Evolutionary conservation across 2,113 vertebrate species (phyloP).

Genomic region (Entomyzon cyanotis): DNA sequence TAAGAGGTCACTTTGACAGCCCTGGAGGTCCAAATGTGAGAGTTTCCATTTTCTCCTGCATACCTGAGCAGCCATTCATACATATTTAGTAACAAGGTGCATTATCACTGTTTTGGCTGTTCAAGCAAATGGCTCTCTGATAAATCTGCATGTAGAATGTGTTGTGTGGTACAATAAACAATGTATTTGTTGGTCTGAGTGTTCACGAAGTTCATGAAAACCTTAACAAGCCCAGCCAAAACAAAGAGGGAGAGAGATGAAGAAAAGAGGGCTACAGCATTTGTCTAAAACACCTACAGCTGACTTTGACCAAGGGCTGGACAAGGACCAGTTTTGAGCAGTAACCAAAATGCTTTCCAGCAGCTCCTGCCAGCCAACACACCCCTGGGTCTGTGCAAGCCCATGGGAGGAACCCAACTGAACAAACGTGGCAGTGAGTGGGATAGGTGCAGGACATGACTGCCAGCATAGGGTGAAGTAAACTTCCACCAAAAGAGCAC

Average conservation of each 20-base stretch:
- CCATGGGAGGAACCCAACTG: rapidly evolving
- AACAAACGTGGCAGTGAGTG: background rate
- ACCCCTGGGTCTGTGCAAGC: background rate
- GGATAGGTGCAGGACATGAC: background rate
- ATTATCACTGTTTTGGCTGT: background rate
- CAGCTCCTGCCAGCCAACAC: background rate
- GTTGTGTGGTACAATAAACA: background rate
- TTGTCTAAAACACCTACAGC: background rate
- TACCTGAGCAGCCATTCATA: background rate
- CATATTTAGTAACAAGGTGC: background rate
- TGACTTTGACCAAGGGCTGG: background rate
- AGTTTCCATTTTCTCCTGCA: background rate
- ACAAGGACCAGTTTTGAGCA: background rate
- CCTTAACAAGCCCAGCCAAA: background rate
- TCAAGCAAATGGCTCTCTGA: background rate
- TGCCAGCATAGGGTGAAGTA: background rate
- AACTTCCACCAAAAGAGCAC: background rate
- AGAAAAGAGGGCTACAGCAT: background rate
- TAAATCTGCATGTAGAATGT: background rate
- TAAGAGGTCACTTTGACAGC: conserved; percentile 10
- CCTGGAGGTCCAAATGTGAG: background rate
- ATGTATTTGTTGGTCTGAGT: background rate
- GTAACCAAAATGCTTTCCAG: background rate
- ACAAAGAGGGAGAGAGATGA: background rate
- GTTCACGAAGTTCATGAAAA: background rate